These are phyloP conservation scores for Gymnobelideus leadbeateri DNA, from an alignment of 2,113 vertebrate genomes.

Conservation along the genomic window DNA sequence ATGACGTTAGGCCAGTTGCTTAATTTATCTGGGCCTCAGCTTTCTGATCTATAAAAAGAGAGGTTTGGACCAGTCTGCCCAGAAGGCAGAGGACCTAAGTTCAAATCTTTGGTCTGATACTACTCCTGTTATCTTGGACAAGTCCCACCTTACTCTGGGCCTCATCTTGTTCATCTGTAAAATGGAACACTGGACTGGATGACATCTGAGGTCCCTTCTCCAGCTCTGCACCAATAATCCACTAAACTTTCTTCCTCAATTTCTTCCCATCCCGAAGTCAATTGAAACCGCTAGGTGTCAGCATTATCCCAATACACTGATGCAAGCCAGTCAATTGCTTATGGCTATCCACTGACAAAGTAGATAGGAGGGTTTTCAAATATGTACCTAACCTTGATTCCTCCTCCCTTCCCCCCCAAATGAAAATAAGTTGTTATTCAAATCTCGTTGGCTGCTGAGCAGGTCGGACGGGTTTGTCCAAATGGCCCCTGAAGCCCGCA, in stretches of 20 bases:
- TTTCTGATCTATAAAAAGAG: fast-evolving
- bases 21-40: not conserved
- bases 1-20: no score
- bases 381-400: fast-evolving
- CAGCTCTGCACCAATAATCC: not conserved
- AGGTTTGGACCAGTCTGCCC: not conserved
- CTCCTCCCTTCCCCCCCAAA: not conserved
- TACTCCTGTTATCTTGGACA: not conserved
- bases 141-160: not conserved
- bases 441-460: not conserved
- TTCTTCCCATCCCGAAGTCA: not conserved
- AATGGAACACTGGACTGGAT: not conserved
- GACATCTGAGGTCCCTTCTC: not conserved
- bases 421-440: not conserved
- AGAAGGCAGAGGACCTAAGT: not conserved
- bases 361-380: not conserved
- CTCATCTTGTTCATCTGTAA: not conserved
- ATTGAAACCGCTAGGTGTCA: conserved; percentile 82
- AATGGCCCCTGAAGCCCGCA: not conserved
- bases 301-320: conserved; percentile 66
- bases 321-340: not conserved
- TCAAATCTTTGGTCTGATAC: not conserved
- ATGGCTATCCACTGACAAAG: fast-evolving
- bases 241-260: not conserved
- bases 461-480: conserved; percentile 18